phyloP scores from a whole-genome alignment of 2,888 invertebrate genomes.

The Athripsodes cinereus region DNA sequence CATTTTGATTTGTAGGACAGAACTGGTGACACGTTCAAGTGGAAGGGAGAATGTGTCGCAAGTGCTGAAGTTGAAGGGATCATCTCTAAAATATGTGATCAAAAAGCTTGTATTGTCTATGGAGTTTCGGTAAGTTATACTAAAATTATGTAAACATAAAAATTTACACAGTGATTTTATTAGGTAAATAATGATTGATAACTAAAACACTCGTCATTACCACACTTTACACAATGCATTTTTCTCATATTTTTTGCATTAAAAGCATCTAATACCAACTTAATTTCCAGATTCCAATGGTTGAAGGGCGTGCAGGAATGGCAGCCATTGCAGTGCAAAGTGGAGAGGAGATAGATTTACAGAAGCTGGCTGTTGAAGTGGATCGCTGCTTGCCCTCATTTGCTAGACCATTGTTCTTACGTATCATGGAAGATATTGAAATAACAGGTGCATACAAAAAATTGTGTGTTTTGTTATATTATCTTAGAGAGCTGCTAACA shows the following conservation, averaged over 20 bases:
- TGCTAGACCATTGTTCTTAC: conserved; percentile 83
- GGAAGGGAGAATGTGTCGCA: conserved; percentile 97
- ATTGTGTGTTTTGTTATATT: no score
- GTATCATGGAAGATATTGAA: conserved; percentile 71
- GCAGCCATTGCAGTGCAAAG: conserved; percentile 73
- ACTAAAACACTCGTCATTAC: not conserved
- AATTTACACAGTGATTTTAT: no score
- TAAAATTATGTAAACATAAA: no score
- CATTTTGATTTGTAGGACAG: conserved; percentile 55
- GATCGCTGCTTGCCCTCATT: conserved; percentile 73
- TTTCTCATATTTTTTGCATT: conserved; percentile 1
- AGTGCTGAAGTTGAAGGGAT: conserved; percentile 93
- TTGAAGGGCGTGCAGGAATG: conserved; percentile 91
- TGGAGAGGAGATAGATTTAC: conserved; percentile 52
- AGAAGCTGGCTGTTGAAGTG: conserved; percentile 56
- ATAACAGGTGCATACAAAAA: conserved; percentile 52
- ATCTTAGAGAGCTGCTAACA: no score
- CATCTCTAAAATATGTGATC: conserved; percentile 67
- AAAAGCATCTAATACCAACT: no score
- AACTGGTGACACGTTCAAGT: conserved; percentile 78
- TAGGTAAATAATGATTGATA: no score
- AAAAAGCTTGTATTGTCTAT: conserved; percentile 80
- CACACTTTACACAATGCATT: not conserved
- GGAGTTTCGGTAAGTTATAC: conserved; percentile 74
- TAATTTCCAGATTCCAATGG: conserved; percentile 71